Conservation (phyloP, 2,797 vertebrate genomes). For the Varecia variegata region DNA sequence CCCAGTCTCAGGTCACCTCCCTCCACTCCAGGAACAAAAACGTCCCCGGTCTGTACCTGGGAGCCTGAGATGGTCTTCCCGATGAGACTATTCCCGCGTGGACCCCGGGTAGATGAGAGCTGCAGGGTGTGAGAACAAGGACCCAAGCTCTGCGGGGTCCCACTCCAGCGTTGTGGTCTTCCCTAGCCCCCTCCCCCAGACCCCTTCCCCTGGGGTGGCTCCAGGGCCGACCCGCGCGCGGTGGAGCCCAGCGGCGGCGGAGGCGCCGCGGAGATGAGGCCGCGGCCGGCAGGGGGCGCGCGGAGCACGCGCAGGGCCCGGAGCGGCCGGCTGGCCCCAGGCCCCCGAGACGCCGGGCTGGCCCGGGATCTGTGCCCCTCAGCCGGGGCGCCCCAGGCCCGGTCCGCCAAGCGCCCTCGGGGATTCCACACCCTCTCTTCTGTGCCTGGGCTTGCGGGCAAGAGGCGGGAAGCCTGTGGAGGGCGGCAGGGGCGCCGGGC, state of each 20-base stretch:
- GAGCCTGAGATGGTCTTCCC: not conserved
- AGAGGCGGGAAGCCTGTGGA: not conserved
- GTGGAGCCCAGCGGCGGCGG: rapidly evolving
- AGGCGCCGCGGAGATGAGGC: not conserved
- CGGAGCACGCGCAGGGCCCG: not conserved
- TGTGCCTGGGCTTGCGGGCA: not conserved
- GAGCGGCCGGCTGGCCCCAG: not conserved
- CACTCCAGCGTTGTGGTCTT: not conserved
- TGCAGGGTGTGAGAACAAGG: not conserved
- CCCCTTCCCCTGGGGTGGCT: not conserved
- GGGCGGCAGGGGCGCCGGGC: not conserved
- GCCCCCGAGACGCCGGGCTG: not conserved
- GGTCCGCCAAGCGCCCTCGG: not conserved
- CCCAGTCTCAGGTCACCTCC: not conserved
- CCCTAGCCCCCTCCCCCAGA: too few species aligned
- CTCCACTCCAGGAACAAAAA: not conserved
- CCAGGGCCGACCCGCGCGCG: rapidly evolving
- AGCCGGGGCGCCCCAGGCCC: rapidly evolving
- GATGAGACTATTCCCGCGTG: not conserved
- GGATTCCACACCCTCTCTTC: not conserved
- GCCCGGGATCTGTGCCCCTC: not conserved
- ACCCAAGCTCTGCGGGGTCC: not conserved
- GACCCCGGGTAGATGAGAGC: not conserved
- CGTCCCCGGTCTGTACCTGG: not conserved
- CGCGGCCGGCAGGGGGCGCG: constrained; percentile 78